Evolutionary conservation across 1,140 invertebrate genomes (phyloP), one percentile per base, ranked within the genome.

Genomic region (Aplysia californica): DNA sequence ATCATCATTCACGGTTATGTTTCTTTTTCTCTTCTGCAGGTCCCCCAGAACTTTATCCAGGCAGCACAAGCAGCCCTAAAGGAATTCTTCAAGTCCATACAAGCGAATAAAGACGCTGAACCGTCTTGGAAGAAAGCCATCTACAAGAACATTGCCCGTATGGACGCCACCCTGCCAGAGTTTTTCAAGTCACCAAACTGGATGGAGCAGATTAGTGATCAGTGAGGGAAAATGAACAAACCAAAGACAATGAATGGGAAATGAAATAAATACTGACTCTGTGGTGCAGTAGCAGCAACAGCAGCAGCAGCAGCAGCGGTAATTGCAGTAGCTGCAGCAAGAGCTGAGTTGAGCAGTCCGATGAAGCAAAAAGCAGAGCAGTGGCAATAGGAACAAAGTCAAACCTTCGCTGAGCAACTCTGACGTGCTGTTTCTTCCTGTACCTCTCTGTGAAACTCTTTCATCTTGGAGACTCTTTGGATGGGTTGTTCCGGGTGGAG

Each of bases 71-170:
- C 98, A 89, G 99, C 98, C 61, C 91, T 99, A 75, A 93, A 96
- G 76, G 98, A 99, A 91, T 99, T 99, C 93, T 99, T 97, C 94
- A 96, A 96, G 89, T 96, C 98, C 76, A 96, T 99, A 84, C 94
- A 97, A 89, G 93, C 94, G 84, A 96, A 96, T 77, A 98, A 98
- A 91, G 98, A 99, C 91, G 91, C 94, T 33, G 98, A 99, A 90
- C 98, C 98, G 87, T 99, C 97, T 79, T 99, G 98, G 98, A 99
- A 99, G 92, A 99, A 99, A 90, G 95, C 96, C 82, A 99, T 99
- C 91, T 99, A 99, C 93, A 99, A 99, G 92, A 95, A 99, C 83
- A 99, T 99, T 88, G 98, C 97, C 80, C 94, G 98, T 88, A 92
- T 99, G 91, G 98, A 99, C 91, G 98, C 99, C 90, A 94, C 95